Evolutionary conservation across 1,140 invertebrate species (phyloP), one percentile per base, ranked within the genome.

Genomic region (Sminthurinus signatus): DNA sequence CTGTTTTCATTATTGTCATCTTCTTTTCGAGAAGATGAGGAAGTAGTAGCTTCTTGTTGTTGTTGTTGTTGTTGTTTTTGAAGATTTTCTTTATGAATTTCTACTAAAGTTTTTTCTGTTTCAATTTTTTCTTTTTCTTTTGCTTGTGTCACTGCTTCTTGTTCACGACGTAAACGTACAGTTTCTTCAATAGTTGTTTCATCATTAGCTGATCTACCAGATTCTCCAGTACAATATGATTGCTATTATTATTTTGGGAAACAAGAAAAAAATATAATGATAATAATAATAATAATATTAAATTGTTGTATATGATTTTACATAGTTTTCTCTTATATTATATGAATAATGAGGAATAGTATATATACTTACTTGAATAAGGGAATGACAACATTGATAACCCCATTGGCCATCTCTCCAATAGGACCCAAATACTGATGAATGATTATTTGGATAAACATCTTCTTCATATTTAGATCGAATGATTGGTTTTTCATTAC

Each of bases 381-480:
- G 87, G 0, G 91, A 93, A 76, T 97, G 86, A 78, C 96, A 99
- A 75, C 96, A 98, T 74, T 89, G 89, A 76, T 88, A 99, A 0
- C 95, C 96, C 96, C 96, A 99, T 60, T 85, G 79, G 0, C 92
- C 93, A 65, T 85, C 83, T 68, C 83, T 84, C 94, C 95, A 99
- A 76, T 83, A 98, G 0, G 93, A 98, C 1, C 96, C 96, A 89
- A 90, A 99, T 12, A 99, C 87, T 21, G 86, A 86, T 0, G 86
- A 91, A 75, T 98, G 96, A 76, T 98, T 98, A 74, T 93, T 93
- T 1, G 86, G 85, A 66, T 86, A 85, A 15, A 94, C 81, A 79
- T 99, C 96, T 80, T 99, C 96, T 76, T 97, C 93, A 77, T 97
- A 99, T 75, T 87, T 88, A 15, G 87, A 96, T 75, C 86, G 82